Evolutionary conservation across 2,797 vertebrate genomes (phyloP), one percentile per base, ranked within the genome.

Genomic region (Margarornis squamiger): DNA sequence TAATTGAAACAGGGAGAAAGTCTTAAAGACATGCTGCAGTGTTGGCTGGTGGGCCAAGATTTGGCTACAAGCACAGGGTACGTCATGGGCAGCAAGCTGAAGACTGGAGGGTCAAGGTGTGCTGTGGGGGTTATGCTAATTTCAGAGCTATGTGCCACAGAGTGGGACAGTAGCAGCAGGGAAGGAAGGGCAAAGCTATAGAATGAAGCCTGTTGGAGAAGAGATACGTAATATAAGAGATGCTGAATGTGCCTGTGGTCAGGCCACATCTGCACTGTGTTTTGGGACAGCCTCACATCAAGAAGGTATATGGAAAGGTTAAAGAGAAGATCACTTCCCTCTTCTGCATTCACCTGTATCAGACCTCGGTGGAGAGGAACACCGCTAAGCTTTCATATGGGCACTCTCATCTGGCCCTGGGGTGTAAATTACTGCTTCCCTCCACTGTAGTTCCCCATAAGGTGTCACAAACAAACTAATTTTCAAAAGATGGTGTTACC

Each of bases 171-270:
- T 20, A 88, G 16, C 36, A 75, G 32, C 45, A 23, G 39, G 15
- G 21, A 74, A 14, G 7, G n/a, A 54, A 43, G 16, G 23, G 6
- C 30, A 68, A 54, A 36, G 32, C 14, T 49, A 39, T 3, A 30
- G 10, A 7, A 51, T 58, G 61, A 77, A 84, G 36, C 17, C 29
- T 8, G 5, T 32, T 0, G 0, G 63, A 72, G 30, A n/a, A 59
- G 5, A 51, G 12, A 41, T 7, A 27, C 1, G 0, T 15, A 21
- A 21, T 20, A 13, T 2, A 84, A 45, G 14, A 5, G 18, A 49
- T 45, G 32, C 15, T 45, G 48, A 71, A 75, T 1, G 1, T 54
- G 13, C 13, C 22, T 19, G 14, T 34, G 27, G 38, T 52, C 1
- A 1, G 51, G 38, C 12, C 61, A 57, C 1, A 2, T 13, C 46